Evolutionary conservation across 2,797 vertebrate genomes (phyloP), one percentile per base, ranked within the genome.

Genomic region (Paratrypauchen microcephalus): DNA sequence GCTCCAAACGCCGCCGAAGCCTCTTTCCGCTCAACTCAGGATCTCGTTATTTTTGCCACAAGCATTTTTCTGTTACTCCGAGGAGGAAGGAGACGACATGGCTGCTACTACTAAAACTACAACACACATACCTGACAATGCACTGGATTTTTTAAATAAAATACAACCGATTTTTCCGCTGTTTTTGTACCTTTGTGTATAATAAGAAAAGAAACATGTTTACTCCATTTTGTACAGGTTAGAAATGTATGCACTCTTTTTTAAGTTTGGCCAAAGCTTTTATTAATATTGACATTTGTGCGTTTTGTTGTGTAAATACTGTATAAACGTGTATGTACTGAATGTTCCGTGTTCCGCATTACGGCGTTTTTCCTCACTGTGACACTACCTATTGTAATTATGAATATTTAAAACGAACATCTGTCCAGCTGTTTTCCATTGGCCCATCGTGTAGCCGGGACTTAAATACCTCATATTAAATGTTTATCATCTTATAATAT

Each of bases 331-430:
- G 77, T 90, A 90, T 92, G 88, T 92, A 88, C 92, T 93, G 89
- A 92, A 91, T 92, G 92, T 93, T 88, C 76, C 30, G 78, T 93
- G 91, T 94, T 87, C 78, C 91, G 41, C 41, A 92, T 93, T 93
- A 93, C 88, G 90, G 86, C 88, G 90, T 93, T 91, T 91, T 92
- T 93, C 87, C 80, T 91, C 91, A 90, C 91, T 92, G 92, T 92
- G 93, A 94, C 90, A 87, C 91, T 92, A 93, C 91, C 90, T 92
- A 80, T 79, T 70, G 77, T 72, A 79, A 70, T 74, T 72, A 74
- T 78, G 69, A 73, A 84, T 87, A 88, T 87, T 93, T 92, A 92
- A 92, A 88, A 89, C 41, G 6, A 13, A 86, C 28, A 73, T 83
- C 83, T 84, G 85, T 83, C 15, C 3, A 45, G 41, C 41, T 45